These are phyloP conservation scores for Chunga burmeisteri DNA, from an alignment of 2,113 vertebrate species.

Conservation along the genomic window DNA sequence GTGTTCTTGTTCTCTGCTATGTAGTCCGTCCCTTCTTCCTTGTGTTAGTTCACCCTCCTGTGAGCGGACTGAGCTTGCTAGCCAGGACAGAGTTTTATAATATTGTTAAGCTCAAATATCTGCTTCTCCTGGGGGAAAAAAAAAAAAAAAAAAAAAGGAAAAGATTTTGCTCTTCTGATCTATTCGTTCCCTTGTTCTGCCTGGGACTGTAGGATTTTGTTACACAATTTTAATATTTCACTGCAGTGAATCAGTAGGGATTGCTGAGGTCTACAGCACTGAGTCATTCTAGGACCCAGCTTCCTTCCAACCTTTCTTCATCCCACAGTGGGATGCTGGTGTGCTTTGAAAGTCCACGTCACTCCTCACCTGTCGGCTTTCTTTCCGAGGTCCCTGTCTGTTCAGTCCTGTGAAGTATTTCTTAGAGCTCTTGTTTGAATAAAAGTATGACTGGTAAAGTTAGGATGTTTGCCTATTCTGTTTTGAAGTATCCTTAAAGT, in stretches of 20 bases:
- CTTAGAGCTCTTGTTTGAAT: background rate
- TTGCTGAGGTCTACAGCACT: background rate
- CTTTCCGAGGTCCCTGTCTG: background rate
- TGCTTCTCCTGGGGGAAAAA: background rate
- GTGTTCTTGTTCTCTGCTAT: background rate
- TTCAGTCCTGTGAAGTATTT: background rate
- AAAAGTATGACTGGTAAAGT: background rate
- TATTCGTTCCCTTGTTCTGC: background rate
- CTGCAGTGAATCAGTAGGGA: background rate
- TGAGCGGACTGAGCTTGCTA: background rate
- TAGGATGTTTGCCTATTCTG: background rate
- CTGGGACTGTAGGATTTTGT: background rate
- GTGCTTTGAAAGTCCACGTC: background rate
- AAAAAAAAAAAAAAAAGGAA: background rate
- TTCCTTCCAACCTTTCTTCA: background rate
- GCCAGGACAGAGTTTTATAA: background rate
- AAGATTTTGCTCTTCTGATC: background rate
- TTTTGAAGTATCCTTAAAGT: background rate
- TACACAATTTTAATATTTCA: background rate
- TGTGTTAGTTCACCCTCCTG: background rate
- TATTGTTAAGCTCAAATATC: background rate
- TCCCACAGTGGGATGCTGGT: background rate
- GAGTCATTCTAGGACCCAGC: background rate
- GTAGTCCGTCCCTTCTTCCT: background rate
- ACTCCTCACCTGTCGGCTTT: background rate